phyloP scores from a whole-genome alignment of 2,888 invertebrate genomes.

The Brenthis ino region DNA sequence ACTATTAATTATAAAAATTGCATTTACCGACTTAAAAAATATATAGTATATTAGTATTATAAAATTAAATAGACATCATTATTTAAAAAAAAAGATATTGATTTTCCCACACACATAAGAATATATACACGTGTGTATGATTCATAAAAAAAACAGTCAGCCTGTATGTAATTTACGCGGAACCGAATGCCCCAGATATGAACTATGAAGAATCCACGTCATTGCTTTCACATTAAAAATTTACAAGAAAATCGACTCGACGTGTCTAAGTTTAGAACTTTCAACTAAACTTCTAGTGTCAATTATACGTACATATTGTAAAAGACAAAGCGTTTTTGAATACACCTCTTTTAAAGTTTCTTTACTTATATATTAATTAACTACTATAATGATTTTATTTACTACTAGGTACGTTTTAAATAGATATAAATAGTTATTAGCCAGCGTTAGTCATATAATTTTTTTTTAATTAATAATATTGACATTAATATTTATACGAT shows the following conservation, averaged over 20 bases:
- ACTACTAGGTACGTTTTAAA: neutral
- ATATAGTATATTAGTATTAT: too few relatives aligned
- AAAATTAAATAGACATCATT: too few relatives aligned
- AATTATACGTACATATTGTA: neutral
- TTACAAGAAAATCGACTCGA: slow-evolving; percentile 4
- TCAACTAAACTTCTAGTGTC: slow-evolving; percentile 1
- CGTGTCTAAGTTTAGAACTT: slow-evolving; percentile 1
- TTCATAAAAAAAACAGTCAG: slow-evolving; percentile 22
- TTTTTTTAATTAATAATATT: too few relatives aligned
- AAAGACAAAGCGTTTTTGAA: neutral
- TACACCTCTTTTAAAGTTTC: neutral
- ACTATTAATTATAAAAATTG: too few relatives aligned
- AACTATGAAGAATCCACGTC: slow-evolving; percentile 6
- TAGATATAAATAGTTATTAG: too few relatives aligned
- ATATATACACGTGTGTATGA: slow-evolving; percentile 1
- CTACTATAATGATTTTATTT: neutral
- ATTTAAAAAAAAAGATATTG: slow-evolving; percentile 2
- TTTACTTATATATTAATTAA: neutral
- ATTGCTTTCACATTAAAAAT: slow-evolving; percentile 27
- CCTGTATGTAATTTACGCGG: slow-evolving; percentile 19
- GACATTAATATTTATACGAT: too few relatives aligned
- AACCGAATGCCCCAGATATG: slow-evolving; percentile 32
- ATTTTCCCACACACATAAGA: slow-evolving; percentile 3
- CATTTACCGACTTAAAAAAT: too few relatives aligned
- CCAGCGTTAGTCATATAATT: too few relatives aligned